Evolutionary conservation across 1,140 invertebrate species (phyloP).

Genomic region (Leptopilina clavipes): DNA sequence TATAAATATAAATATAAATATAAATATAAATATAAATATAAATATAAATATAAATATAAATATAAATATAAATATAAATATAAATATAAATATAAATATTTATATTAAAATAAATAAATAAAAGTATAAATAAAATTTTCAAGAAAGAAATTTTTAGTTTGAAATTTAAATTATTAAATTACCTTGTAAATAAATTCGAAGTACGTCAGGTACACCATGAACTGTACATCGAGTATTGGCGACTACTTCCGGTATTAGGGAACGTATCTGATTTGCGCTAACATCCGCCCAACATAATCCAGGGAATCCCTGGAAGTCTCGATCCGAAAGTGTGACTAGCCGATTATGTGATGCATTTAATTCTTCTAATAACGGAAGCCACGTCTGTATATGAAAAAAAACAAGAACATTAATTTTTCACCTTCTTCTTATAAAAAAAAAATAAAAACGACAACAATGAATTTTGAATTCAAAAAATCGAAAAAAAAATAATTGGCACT

Average conservation of each 20-base stretch:
- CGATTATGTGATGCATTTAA: slow-evolving; percentile 85
- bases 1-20: no score
- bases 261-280: slow-evolving; percentile 83
- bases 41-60: no score
- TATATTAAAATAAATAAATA: not conserved
- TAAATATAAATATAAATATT: no score
- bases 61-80: no score
- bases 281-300: slow-evolving; percentile 85
- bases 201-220: slow-evolving; percentile 82
- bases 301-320: slow-evolving; percentile 87
- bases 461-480: no score
- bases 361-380: slow-evolving; percentile 83
- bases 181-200: slow-evolving; percentile 88
- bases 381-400: slow-evolving; percentile 77
- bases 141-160: slow-evolving; percentile 29
- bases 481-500: no score
- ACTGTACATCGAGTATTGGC: slow-evolving; percentile 85
- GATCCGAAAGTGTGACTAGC: slow-evolving; percentile 79
- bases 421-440: no score
- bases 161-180: slow-evolving; percentile 44
- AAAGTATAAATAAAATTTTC: not conserved
- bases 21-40: no score
- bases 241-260: slow-evolving; percentile 82
- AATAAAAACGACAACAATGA: no score
- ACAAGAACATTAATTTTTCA: no score